phyloP scores from a whole-genome alignment of 2,888 invertebrate species.

The Germaria angustata region DNA sequence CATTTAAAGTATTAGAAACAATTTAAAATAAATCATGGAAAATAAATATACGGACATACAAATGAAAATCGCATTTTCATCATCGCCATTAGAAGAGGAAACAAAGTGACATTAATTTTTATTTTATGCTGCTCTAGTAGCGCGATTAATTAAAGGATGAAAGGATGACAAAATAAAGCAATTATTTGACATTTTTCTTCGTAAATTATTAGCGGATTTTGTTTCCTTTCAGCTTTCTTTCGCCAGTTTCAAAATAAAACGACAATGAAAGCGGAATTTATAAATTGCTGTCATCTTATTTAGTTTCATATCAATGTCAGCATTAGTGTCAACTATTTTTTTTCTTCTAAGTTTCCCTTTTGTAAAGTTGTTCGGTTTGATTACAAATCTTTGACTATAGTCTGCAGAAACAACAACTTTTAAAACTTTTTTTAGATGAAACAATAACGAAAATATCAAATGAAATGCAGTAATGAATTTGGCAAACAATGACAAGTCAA shows the following conservation, averaged over 20 bases:
- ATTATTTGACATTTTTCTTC: conserved; percentile 25
- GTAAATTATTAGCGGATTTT: neutral
- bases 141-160: conserved; percentile 39
- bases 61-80: conserved; percentile 21
- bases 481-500: neutral
- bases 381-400: neutral
- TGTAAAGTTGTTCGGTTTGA: neutral
- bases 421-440: no score
- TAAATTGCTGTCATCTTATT: conserved; percentile 30
- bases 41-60: neutral
- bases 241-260: neutral
- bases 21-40: neutral
- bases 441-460: no score
- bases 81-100: neutral
- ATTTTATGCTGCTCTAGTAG: conserved; percentile 20
- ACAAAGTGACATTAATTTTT: conserved; percentile 40
- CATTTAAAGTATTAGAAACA: neutral
- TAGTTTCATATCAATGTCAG: conserved; percentile 31
- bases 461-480: neutral
- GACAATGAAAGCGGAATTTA: neutral
- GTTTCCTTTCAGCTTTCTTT: neutral
- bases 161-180: conserved; percentile 35
- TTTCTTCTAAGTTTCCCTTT: no score
- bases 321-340: conserved; percentile 24
- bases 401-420: no score